Base-by-base conservation (phyloP, 2,113 vertebrate genomes). In the human (Homo sapiens) region DNA sequence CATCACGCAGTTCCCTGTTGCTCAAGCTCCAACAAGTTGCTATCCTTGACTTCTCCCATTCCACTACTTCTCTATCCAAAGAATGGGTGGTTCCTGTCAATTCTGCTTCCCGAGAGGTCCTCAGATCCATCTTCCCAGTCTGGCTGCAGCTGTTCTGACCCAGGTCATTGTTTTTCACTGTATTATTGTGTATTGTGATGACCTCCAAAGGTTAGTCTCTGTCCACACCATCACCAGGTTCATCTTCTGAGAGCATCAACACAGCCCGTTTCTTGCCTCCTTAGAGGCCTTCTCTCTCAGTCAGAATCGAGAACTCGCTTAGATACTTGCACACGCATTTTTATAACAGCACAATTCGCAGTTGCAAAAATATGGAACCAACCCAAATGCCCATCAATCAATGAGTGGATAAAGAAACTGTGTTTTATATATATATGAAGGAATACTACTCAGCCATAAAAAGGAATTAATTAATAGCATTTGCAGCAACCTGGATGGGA, bases 161-260 rank as follows among this genome's bases (percentile, higher is more conserved):
- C 12, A 57, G 17, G 25, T 2, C 48, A n/a, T 70, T 8, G 1
- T 45, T 86, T 81, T 70, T 59, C 43, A 61, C 20, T 43, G 27
- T 59, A 43, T 22, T 25, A 68, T n/a, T 11, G 11, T 61, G 18
- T 11, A 11, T 5, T 17, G 38, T 17, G 23, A 32, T 20, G 27
- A 38, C n/a, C 4, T 80, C 55, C 48, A 45, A 16, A 32, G 6
- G 4, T 73, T 43, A 59, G 30, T 75, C 80, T 48, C 38, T 72
- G 35, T 52, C 35, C 8, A 8, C 10, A 9, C 0, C 4, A 70
- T 17, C 57, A 35, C 11, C 40, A 18, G 1, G 4, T 35, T 9
- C n/a, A 13, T 27, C 45, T 85, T 64, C 38, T 73, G 75, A 68
- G 72, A 82, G 57, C 3, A 10, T 1, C n/a, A 9, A 27, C 3